These are phyloP conservation scores for Lates japonicus DNA, from an alignment of 2,797 vertebrate species.

Conservation along the genomic window DNA sequence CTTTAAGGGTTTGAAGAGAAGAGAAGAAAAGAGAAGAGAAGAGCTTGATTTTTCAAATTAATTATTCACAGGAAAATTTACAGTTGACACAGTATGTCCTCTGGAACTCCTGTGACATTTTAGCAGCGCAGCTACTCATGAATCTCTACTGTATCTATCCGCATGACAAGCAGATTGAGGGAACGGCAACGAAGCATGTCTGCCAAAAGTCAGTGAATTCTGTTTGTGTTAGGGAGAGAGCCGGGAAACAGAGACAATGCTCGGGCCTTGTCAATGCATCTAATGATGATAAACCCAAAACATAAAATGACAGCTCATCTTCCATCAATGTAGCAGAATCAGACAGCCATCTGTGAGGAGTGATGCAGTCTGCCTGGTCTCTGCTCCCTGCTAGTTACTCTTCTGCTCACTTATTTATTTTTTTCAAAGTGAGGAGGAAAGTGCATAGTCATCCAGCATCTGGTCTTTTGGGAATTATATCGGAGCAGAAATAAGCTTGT, in stretches of 20 bases:
- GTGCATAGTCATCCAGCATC: conserved; percentile 42
- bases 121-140: conserved; percentile 5
- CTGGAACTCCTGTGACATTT: conserved; percentile 20
- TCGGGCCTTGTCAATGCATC: conserved; percentile 51
- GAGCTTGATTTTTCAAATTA: neutral
- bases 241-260: conserved; percentile 38
- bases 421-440: conserved; percentile 34
- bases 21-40: neutral
- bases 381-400: conserved; percentile 35
- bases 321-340: conserved; percentile 57
- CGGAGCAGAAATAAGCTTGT: conserved; percentile 9
- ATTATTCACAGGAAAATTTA: conserved; percentile 1
- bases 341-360: conserved; percentile 65
- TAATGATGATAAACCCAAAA: conserved; percentile 67
- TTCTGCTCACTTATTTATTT: conserved; percentile 27
- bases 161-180: conserved; percentile 30
- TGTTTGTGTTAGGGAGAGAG: conserved; percentile 42
- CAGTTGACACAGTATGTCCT: conserved; percentile 10
- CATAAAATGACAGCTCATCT: conserved; percentile 52
- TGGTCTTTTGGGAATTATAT: conserved; percentile 19
- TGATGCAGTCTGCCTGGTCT: conserved; percentile 37
- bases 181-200: conserved; percentile 16
- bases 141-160: conserved; percentile 19
- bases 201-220: conserved; percentile 46
- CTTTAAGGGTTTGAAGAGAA: neutral